Conservation (phyloP, 2,113 vertebrate genomes). For the Corvus moneduloides region DNA sequence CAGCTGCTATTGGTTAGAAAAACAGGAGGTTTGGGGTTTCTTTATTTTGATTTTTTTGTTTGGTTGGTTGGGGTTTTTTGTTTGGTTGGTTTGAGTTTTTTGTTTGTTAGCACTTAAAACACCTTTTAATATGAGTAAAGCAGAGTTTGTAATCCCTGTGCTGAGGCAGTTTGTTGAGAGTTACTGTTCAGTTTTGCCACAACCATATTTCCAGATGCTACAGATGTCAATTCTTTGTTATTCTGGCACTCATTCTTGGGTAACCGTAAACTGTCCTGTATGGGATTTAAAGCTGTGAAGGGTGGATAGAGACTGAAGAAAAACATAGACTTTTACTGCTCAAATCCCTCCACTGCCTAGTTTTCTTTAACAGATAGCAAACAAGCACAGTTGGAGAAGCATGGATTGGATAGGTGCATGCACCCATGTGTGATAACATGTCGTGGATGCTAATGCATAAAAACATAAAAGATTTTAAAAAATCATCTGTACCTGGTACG, state of each 20-base stretch:
- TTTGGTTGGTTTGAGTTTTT: neutral
- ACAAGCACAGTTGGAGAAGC: neutral
- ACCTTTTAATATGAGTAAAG: neutral
- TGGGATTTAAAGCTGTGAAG: neutral
- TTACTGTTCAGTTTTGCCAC: neutral
- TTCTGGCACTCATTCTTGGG: neutral
- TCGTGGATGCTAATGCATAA: neutral
- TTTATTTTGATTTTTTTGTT: neutral
- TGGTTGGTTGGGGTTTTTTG: neutral
- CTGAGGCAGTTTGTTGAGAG: neutral
- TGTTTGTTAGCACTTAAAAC: neutral
- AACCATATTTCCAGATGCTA: neutral
- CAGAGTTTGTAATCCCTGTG: neutral
- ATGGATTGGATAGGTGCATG: accelerated
- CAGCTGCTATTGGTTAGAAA: neutral
- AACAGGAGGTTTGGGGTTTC: neutral
- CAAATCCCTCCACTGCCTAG: accelerated
- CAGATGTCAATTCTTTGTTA: neutral
- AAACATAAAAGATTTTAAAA: neutral
- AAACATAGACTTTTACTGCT: neutral
- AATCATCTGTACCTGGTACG: neutral
- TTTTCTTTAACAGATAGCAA: neutral
- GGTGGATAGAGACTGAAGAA: neutral
- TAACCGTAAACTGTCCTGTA: neutral
- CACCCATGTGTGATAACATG: accelerated